These are phyloP conservation scores for Microcaecilia unicolor DNA, from an alignment of 2,797 vertebrate genomes.

Conservation along the genomic window DNA sequence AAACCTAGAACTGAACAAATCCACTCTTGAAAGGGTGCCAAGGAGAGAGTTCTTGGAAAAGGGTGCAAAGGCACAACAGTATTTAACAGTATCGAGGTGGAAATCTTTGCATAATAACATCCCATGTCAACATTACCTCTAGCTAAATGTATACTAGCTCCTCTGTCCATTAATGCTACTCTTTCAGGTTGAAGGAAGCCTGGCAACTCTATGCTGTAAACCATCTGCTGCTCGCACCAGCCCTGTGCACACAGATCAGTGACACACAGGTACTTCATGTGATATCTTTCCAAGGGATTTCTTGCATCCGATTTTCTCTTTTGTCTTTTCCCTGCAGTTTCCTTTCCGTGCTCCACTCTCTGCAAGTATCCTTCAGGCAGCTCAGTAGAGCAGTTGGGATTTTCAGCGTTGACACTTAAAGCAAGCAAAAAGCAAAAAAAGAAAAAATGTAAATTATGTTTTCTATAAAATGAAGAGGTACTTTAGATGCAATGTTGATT, in stretches of 20 bases:
- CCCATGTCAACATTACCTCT: constrained; percentile 29
- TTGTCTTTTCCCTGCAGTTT: not conserved
- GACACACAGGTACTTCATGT: constrained; percentile 43
- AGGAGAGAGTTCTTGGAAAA: no score
- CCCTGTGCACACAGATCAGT: constrained; percentile 50
- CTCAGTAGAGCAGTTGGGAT: not conserved
- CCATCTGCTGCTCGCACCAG: constrained; percentile 61
- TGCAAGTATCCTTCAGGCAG: constrained; percentile 6
- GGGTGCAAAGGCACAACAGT: no score
- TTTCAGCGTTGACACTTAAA: not conserved
- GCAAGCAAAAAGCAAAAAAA: not conserved
- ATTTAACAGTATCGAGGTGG: no score
- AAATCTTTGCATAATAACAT: no score
- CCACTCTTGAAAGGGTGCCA: no score
- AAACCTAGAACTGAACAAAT: no score
- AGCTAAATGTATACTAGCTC: constrained; percentile 50
- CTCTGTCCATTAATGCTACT: constrained; percentile 31
- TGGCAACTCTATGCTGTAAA: constrained; percentile 41
- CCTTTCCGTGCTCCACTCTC: not conserved
- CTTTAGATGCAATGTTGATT: no score
- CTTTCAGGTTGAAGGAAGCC: constrained; percentile 19
- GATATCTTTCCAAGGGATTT: constrained; percentile 42
- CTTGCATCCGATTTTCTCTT: constrained; percentile 15
- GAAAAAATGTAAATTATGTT: not conserved
- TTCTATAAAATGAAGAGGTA: no score